Conservation (phyloP, 2,113 vertebrate species). For the Callospermophilus lateralis region DNA sequence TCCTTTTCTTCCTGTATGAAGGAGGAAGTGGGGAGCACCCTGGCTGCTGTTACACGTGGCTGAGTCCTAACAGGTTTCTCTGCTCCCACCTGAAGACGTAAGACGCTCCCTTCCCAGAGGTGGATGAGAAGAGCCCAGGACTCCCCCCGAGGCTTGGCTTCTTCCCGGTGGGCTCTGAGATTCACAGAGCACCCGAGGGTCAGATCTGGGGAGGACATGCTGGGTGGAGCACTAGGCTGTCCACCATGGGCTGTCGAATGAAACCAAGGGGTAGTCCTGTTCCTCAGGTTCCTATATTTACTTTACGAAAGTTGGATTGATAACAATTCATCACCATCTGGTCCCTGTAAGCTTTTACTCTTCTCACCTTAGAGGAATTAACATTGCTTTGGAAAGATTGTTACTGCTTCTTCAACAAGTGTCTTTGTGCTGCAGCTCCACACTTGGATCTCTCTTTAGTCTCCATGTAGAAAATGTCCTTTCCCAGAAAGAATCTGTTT, state of each 20-base stretch:
- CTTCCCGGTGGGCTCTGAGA: no score
- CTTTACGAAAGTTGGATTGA: not conserved
- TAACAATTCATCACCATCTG: not conserved
- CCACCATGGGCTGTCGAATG: not conserved
- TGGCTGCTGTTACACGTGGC: no score
- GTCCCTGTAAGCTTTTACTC: not conserved
- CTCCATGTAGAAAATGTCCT: not conserved
- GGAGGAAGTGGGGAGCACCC: not conserved
- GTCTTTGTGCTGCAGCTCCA: not conserved
- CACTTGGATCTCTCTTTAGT: not conserved
- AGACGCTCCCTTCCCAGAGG: not conserved
- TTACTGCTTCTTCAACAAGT: not conserved
- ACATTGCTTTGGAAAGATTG: not conserved
- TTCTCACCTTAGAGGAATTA: not conserved
- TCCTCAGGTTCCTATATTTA: not conserved
- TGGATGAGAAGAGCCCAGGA: accelerated
- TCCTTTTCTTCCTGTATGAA: not conserved
- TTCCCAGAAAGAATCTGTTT: not conserved
- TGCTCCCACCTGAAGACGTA: not conserved
- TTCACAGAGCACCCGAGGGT: not conserved
- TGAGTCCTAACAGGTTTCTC: not conserved
- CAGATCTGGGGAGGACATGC: no score
- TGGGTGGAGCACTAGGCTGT: accelerated
- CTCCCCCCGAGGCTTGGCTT: not conserved
- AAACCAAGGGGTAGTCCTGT: not conserved